Percentiles rank a stretch among this genome's conserved stretches.
These are phyloP conservation scores for Silurus glanis DNA, from an alignment of 2,113 vertebrate species.

Conservation along the genomic window DNA sequence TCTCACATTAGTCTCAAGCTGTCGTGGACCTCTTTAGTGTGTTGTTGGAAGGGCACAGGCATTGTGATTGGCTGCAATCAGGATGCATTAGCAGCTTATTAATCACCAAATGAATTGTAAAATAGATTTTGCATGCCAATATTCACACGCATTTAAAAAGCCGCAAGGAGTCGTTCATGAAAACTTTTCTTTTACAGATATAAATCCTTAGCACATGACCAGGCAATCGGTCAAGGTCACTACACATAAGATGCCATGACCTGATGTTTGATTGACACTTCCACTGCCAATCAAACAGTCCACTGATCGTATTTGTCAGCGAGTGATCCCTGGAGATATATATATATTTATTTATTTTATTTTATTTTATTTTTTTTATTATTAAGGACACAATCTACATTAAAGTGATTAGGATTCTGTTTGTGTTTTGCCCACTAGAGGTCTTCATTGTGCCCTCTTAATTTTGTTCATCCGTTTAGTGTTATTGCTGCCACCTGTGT, in stretches of 20 bases:
- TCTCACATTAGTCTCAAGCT: slow-evolving; percentile 1
- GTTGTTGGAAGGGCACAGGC: slow-evolving; percentile 45
- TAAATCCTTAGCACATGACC: slow-evolving; percentile 54
- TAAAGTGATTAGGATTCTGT: no score
- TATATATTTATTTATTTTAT: no score
- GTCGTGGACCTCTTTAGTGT: not conserved
- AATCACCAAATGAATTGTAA: slow-evolving; percentile 58
- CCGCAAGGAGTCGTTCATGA: slow-evolving; percentile 58
- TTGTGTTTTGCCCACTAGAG: no score
- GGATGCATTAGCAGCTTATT: slow-evolving; percentile 47
- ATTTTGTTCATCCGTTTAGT: no score
- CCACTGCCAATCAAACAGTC: not conserved
- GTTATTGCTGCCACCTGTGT: no score
- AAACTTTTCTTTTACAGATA: slow-evolving; percentile 29
- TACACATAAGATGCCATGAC: slow-evolving; percentile 53
- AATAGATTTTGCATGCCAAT: slow-evolving; percentile 47
- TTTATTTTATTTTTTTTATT: no score
- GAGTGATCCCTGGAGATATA: no score
- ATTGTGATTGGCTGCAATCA: slow-evolving; percentile 45
- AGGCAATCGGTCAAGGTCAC: slow-evolving; percentile 71
- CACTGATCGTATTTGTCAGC: not conserved
- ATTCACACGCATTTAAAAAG: slow-evolving; percentile 58
- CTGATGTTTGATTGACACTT: slow-evolving; percentile 16
- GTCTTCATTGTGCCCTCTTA: no score
- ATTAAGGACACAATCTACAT: not conserved